phyloP scores from a whole-genome alignment of 2,888 invertebrate genomes.

The Macrophya alboannulata region DNA sequence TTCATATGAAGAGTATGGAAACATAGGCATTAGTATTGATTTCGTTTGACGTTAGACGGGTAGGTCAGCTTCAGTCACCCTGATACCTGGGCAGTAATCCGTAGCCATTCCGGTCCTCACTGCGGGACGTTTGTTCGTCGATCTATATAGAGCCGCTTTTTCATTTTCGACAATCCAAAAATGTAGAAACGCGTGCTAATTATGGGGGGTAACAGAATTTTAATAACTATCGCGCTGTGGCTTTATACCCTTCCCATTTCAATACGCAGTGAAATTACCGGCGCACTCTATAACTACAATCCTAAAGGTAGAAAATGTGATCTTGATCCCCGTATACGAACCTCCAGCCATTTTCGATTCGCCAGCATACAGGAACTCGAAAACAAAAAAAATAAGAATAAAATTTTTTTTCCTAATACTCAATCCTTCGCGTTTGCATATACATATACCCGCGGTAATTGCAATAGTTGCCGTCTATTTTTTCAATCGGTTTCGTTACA shows the following conservation, averaged over 20 bases:
- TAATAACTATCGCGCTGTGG: background rate
- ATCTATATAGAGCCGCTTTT: background rate
- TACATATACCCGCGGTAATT: too few species aligned
- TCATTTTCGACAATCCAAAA: background rate
- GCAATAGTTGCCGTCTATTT: background rate
- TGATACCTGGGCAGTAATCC: constrained; percentile 41
- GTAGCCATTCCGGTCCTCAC: background rate
- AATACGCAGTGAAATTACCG: background rate
- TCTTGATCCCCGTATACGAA: background rate
- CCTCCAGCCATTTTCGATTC: background rate
- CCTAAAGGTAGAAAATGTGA: constrained; percentile 32
- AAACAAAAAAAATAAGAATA: background rate
- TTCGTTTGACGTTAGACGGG: constrained; percentile 36
- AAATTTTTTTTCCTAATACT: too few species aligned
- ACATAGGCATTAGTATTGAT: constrained; percentile 49
- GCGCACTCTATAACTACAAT: constrained; percentile 22
- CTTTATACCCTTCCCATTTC: constrained; percentile 19
- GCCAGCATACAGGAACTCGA: background rate
- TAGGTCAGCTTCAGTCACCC: constrained; percentile 53
- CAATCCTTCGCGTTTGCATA: background rate
- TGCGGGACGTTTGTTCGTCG: background rate
- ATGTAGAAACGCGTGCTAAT: constrained; percentile 29
- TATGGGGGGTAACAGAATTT: constrained; percentile 26
- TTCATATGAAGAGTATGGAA: constrained; percentile 47
- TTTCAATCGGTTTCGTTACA: background rate